Evolutionary conservation across 2,888 invertebrate genomes (phyloP), one percentile per base, ranked within the genome.

Genomic region (Drosophila tanythrix): DNA sequence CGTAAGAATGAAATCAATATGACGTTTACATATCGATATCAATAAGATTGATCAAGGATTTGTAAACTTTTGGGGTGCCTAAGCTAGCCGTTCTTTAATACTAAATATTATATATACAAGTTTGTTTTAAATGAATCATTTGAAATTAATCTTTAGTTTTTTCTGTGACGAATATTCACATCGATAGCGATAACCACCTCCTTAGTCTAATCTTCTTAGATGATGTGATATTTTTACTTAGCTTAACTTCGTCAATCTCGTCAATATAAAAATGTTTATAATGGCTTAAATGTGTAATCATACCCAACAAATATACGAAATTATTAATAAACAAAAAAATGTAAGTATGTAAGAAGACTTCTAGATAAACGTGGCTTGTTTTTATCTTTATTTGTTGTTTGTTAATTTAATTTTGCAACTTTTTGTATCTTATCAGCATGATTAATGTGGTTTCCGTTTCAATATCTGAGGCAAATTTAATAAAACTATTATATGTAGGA

Each of bases 161-260:
- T 10, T n/a, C 0, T 4, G n/a, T 40, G n/a, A n/a, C n/a, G n/a
- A 40, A 40, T 11, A 46, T 7, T 21, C 1, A 2, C 94, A 31
- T 94, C 93, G 5, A 93, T 94, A 79, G 76, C 92, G 92, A 92
- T 94, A 88, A 95, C 94, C 1, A 96, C 94, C 74, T 94, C 93
- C 70, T 95, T 1, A 46, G 8, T 25, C 15, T 15, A 25, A 46
- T 46, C 46, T 46, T 8, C 15, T 8, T 1, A 8, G 15, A 46
- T 25, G 15, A 25, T 15, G 1, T 46, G 3, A 15, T 7, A 25
- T 25, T 25, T 4, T 25, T 25, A 46, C 21, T 0, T 15, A 2
- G 15, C 15, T 4, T 8, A 46, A 15, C 13, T 46, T 46, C 15
- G 8, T 15, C 15, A 15, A 25, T 46, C 1, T 15, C 8, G 25